Evolutionary conservation across 2,113 vertebrate genomes (phyloP).

Genomic region (Brachypodius melanocephalos): DNA sequence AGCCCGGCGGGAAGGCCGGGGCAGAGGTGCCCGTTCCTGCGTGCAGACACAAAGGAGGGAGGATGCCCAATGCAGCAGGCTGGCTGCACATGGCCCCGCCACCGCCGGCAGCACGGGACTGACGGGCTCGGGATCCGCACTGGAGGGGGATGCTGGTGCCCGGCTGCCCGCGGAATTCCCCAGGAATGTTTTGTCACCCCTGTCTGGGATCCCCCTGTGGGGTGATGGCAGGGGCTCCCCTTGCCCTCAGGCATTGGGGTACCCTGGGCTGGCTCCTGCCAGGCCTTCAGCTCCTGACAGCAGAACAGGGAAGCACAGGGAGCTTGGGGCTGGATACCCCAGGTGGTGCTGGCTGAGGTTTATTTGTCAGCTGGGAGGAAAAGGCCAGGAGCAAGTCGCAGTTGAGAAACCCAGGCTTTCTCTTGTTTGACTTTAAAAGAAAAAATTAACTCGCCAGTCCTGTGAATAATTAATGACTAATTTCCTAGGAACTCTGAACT

Average conservation of each 20-base stretch:
- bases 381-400: background rate
- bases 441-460: background rate
- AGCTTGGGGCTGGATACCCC: background rate
- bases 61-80: background rate
- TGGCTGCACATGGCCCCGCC: background rate
- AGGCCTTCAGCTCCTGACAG: background rate
- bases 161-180: background rate
- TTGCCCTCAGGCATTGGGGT: fast-evolving
- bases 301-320: background rate
- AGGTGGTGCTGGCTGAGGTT: background rate
- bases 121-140: background rate
- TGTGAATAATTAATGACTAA: conserved; percentile 47
- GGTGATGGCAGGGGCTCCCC: background rate
- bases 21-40: background rate
- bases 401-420: background rate
- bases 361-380: background rate
- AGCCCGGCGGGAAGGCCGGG: background rate
- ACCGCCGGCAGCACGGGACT: background rate
- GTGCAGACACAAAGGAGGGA: background rate
- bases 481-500: background rate
- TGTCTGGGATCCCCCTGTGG: too few species aligned
- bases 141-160: background rate
- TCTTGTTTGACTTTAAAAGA: conserved; percentile 4
- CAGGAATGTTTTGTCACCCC: background rate
- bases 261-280: background rate